A percentile compares a stretch with the other conserved stretches of the same genome.
phyloP scores from a whole-genome alignment of 2,797 vertebrate species.

The Sandelia bainsii region DNA sequence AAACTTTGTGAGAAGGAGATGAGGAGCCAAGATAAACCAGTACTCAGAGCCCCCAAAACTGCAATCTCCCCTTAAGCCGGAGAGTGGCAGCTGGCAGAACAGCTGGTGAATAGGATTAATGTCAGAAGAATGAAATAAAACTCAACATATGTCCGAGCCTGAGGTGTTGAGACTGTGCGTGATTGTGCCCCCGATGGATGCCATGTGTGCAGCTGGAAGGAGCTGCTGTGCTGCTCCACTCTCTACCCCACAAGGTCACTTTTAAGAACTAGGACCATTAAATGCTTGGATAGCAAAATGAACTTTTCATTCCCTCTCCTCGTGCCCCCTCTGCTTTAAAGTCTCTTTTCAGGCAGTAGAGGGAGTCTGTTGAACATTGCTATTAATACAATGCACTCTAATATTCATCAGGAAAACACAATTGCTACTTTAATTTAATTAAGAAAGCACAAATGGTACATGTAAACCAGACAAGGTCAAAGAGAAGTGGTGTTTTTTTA shows the following conservation, averaged over 20 bases:
- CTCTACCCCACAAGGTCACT: conserved; percentile 97
- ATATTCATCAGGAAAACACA: conserved; percentile 39
- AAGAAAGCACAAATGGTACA: conserved; percentile 7
- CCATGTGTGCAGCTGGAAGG: conserved; percentile 99
- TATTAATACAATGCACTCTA: conserved; percentile 37
- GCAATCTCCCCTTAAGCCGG: conserved; percentile 96
- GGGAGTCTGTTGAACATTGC: conserved; percentile 44
- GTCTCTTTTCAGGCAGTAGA: conserved; percentile 43
- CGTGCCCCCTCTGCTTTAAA: conserved; percentile 74
- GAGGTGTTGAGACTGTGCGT: conserved; percentile 97
- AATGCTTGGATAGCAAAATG: conserved; percentile 90
- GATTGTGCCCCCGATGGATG: conserved; percentile 98
- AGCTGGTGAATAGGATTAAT: conserved; percentile 99
- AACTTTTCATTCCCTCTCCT: conserved; percentile 86
- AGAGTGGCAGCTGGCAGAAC: conserved; percentile 99
- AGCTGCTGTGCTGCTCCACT: conserved; percentile 89
- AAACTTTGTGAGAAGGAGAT: conserved; percentile 84
- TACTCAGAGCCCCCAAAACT: conserved; percentile 94
- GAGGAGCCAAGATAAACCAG: conserved; percentile 88
- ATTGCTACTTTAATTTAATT: conserved; percentile 46
- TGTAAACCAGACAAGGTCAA: conserved; percentile 46
- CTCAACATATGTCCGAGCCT: conserved; percentile 99
- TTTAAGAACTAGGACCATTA: conserved; percentile 92
- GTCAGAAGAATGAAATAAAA: conserved; percentile 99
- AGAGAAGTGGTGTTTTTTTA: conserved; percentile 34